Base-by-base conservation (phyloP, 2,888 invertebrate species). In the Leucozona laternaria region DNA sequence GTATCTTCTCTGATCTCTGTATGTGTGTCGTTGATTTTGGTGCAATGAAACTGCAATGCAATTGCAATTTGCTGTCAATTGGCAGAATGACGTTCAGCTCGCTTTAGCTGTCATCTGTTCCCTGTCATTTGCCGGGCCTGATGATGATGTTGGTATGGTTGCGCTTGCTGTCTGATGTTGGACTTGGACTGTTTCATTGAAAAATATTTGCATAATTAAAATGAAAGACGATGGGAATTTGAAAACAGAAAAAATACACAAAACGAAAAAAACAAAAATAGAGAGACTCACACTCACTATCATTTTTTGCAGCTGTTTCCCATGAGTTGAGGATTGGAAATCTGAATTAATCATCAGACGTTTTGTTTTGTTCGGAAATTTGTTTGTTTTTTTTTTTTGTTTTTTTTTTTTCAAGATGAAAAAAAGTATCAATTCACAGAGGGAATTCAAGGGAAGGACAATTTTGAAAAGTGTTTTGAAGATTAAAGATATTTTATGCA, bases 171-270 rank as follows among this genome's bases (percentile, higher is more conserved):
- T 22, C n/a, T 34, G 31, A 11, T 13, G 31, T 77, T 57, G 57
- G 60, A 68, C 48, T 34, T 48, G 66, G 31, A 64, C 17, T 15
- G 53, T 78, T 83, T 83, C 55, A 83, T 79, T 79, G 60, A 79
- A 73, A 68, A 45, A 70, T 79, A 70, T 83, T 83, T 83, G 79
- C 83, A 83, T 83, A 83, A 83, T 83, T 79, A 75, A 83, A 62
- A 68, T 53, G 60, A 78, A 68, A 64, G 60, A 68, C 34, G 66
- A 66, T 50, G 57, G 34, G 66, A 66, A 66, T 64, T 64, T 45
- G 15, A 43, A 62, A 62, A 43, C 25, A 62, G n/a, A 11, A 15
- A 55, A 17, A 64, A 15, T n/a, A n/a, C n/a, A n/a, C n/a, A n/a
- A n/a, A n/a, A n/a, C n/a, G 6, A 20, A 53, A 28, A 55, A 8